Percentiles rank a stretch among this genome's conserved stretches.
These are phyloP conservation scores for Schlechtendalia chinensis DNA, from an alignment of 1,140 invertebrate genomes.

Conservation along the genomic window DNA sequence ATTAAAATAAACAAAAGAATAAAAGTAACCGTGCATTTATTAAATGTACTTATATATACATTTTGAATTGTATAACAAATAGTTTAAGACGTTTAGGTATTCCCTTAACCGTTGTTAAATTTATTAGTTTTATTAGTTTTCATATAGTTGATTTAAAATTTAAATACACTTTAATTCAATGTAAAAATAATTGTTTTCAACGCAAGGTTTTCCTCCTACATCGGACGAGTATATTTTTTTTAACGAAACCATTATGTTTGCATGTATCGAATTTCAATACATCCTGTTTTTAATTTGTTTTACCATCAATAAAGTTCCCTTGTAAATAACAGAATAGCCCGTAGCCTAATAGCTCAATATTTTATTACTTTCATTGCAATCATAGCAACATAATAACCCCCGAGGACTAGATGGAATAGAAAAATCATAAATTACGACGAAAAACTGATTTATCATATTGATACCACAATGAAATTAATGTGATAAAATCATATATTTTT, in stretches of 20 bases:
- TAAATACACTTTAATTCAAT: neutral
- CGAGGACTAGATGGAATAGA: neutral
- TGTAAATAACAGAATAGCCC: neutral
- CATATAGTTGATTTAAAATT: neutral
- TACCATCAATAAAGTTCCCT: neutral
- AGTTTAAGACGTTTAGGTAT: neutral
- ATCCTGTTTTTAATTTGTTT: slow-evolving; percentile 18
- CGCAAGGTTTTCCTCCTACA: neutral
- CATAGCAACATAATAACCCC: neutral
- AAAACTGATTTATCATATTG: neutral
- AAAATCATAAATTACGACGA: neutral
- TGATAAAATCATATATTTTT: too few relatives aligned
- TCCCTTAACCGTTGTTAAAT: neutral
- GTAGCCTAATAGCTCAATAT: neutral
- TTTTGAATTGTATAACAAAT: neutral
- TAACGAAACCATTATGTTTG: slow-evolving; percentile 17
- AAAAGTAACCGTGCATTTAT: neutral
- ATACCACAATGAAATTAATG: too few relatives aligned
- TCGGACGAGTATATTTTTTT: neutral
- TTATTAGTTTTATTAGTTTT: neutral
- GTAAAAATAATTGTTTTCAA: slow-evolving; percentile 1
- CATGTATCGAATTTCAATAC: neutral
- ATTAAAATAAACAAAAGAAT: neutral
- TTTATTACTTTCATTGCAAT: slow-evolving; percentile 5
- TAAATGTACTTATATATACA: neutral